Percentiles rank a stretch among this genome's conserved stretches.
Evolutionary conservation across 2,888 invertebrate genomes (phyloP).

Genomic region (Trisateles emortualis): DNA sequence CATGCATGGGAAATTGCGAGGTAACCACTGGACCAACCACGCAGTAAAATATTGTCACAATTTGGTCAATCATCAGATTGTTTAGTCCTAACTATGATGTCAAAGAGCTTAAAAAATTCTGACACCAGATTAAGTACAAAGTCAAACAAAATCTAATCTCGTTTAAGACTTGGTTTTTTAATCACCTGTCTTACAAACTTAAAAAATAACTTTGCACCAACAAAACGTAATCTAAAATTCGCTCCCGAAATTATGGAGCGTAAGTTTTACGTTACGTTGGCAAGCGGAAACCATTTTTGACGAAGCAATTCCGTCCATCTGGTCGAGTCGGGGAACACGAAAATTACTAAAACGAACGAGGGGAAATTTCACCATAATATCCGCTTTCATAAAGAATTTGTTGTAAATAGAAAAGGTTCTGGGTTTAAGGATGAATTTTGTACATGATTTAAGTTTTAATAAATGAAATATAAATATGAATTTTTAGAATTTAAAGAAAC

Average conservation of each 20-base stretch:
- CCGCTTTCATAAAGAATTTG: constrained; percentile 30
- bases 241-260: constrained; percentile 10
- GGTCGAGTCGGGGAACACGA: constrained; percentile 12
- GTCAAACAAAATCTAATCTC: no score
- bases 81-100: no score
- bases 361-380: constrained; percentile 34
- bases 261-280: constrained; percentile 3
- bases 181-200: background rate
- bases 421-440: background rate
- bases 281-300: constrained; percentile 19
- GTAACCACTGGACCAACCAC: no score
- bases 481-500: no score
- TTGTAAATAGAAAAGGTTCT: constrained; percentile 23
- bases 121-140: no score
- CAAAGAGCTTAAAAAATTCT: no score
- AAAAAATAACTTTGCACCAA: background rate
- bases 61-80: no score
- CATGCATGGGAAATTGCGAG: no score
- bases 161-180: background rate
- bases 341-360: constrained; percentile 29
- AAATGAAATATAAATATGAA: background rate
- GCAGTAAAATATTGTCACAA: no score
- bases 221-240: constrained; percentile 7
- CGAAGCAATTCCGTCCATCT: constrained; percentile 38
- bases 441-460: background rate